A percentile compares a stretch with the other conserved stretches of the same genome.
Evolutionary conservation across 1,140 invertebrate genomes (phyloP).

Genomic region (Acyrthosiphon pisum): DNA sequence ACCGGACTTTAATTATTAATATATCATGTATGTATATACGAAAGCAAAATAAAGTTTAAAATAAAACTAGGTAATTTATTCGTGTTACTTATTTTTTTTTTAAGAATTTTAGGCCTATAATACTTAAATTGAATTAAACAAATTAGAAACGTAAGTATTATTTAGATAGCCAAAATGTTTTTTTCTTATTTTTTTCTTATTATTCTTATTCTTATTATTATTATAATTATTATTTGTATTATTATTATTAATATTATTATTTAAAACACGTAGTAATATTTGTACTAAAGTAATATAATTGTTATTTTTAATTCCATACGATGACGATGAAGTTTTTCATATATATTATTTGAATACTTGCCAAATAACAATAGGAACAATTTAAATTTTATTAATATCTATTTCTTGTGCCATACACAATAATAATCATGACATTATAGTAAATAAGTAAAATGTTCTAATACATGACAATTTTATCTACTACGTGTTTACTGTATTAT

Average conservation of each 20-base stretch:
- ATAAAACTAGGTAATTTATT: constrained; percentile 42
- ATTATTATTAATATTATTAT: not conserved
- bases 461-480: constrained; percentile 41
- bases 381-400: constrained; percentile 37
- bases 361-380: not conserved
- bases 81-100: not conserved
- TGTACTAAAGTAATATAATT: not conserved
- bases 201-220: not conserved
- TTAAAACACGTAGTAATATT: constrained; percentile 8
- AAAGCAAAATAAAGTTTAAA: not conserved
- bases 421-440: constrained; percentile 43
- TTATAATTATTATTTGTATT: constrained; percentile 5
- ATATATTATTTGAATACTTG: not conserved
- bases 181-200: not conserved
- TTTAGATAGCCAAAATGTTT: constrained; percentile 34
- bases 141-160: constrained; percentile 34
- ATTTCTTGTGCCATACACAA: constrained; percentile 50
- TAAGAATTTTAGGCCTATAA: not conserved
- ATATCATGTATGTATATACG: not conserved
- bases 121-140: constrained; percentile 39
- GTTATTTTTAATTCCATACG: constrained; percentile 16
- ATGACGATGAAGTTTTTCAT: constrained; percentile 29
- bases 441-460: constrained; percentile 2
- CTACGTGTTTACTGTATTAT: not conserved
- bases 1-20: constrained; percentile 27